Evolutionary conservation across 2,797 vertebrate genomes (phyloP).

Genomic region (Megaceryle alcyon): DNA sequence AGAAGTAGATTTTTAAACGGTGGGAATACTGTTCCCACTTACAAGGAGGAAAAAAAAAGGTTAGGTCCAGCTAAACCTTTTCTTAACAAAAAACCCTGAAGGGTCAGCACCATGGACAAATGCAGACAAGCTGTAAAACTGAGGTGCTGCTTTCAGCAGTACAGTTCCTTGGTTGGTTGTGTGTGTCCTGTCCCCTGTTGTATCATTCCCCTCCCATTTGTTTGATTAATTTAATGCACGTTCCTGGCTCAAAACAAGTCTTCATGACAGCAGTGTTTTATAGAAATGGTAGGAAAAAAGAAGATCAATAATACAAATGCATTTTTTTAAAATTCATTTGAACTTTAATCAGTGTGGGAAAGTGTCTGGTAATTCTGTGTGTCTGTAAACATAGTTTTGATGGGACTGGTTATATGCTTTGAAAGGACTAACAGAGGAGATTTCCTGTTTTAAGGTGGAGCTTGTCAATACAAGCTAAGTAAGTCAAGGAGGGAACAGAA

Average conservation of each 20-base stretch:
- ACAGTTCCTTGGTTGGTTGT: background rate
- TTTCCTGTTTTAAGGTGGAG: background rate
- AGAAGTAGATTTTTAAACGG: background rate
- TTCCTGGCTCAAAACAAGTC: slow-evolving; percentile 53
- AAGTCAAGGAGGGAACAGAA: background rate
- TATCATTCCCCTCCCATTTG: background rate
- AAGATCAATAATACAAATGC: background rate
- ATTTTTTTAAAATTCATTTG: background rate
- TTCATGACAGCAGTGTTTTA: slow-evolving; percentile 41
- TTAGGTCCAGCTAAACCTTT: background rate
- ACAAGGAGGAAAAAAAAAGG: background rate
- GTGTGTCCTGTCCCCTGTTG: too few species aligned
- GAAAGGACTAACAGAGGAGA: background rate
- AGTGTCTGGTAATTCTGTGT: background rate
- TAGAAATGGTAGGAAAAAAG: slow-evolving; percentile 38
- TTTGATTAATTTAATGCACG: background rate
- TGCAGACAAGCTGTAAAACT: background rate
- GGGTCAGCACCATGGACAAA: background rate
- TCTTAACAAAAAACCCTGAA: background rate
- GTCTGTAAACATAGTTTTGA: background rate
- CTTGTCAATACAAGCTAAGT: background rate
- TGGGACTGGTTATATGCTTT: background rate
- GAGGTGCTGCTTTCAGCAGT: background rate
- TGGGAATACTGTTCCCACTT: background rate
- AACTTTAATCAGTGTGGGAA: background rate